Base-by-base conservation (phyloP, 2,888 invertebrate species). In the Pelosia muscerda region DNA sequence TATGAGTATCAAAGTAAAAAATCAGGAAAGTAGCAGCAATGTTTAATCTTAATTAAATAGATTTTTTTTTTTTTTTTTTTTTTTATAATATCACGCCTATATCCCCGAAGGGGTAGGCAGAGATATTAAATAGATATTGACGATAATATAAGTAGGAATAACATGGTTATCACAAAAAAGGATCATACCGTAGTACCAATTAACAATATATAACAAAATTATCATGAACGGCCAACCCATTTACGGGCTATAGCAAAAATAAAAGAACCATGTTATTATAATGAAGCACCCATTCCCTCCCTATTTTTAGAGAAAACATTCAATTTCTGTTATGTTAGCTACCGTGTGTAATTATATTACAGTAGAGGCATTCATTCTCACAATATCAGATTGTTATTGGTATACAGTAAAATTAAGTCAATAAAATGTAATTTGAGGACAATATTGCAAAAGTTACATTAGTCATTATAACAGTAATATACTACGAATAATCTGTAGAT, bases 161-260 rank as follows among this genome's bases (percentile, higher is more conserved):
- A 13, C 1, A 42, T 6, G 6, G 13, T 42, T 42, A 1, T 34
- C 13, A 19, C 19, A 42, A 42, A 38, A 42, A 42, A 42, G 5
- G 42, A 19, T 38, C 19, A 42, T 19, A 42, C 6, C 19, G 8
- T 38, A 13, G 2, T 38, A 38, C 15, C 38, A 38, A 38, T 38
- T 15, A 38, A 15, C 38, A 38, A 38, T 38, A 22, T 54, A 22
- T 23, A 54, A 59, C 31, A 28, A 23, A 23, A 49, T 73, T 64
- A 74, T 68, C 13, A 66, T 59, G 65, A 56, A 65, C 63, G 42
- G 59, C 31, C 68, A 61, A 66, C 62, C 63, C 71, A 70, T 66
- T 71, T 69, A 69, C 31, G 65, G 72, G 69, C 71, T 72, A 70
- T 73, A 69, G 68, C 69, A 68, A 73, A 76, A 75, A 74, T 67